Percentiles rank a stretch among this genome's conserved stretches.
Conservation (phyloP, 2,888 invertebrate genomes). For the Chouioia cunea region DNA sequence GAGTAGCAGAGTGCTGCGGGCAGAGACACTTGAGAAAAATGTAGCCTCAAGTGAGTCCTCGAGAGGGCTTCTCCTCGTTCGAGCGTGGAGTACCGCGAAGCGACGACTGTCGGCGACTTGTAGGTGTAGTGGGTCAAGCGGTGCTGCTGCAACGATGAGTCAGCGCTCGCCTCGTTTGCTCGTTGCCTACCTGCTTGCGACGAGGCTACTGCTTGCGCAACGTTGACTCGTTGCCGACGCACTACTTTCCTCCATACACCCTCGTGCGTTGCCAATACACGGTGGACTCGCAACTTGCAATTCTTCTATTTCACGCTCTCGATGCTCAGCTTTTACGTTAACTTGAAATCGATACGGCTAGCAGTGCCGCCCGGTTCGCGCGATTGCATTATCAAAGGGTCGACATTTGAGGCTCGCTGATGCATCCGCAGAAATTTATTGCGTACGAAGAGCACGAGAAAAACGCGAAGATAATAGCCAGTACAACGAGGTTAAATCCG, state of each 20-base stretch:
- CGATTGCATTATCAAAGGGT: too few species aligned
- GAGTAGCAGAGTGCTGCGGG: too few species aligned
- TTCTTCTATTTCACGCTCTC: too few species aligned
- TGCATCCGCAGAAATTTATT: too few species aligned
- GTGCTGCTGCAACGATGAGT: slow-evolving; percentile 17
- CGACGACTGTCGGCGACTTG: slow-evolving; percentile 9
- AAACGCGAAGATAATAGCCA: slow-evolving; percentile 39
- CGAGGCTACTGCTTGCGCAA: slow-evolving; percentile 35
- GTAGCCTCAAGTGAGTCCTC: slow-evolving; percentile 1
- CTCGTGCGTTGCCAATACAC: not conserved
- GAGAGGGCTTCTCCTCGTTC: not conserved
- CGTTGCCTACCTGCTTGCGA: slow-evolving; percentile 24
- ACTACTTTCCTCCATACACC: not conserved
- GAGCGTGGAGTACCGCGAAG: slow-evolving; percentile 35
- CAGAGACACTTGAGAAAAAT: not conserved
- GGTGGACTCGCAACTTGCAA: too few species aligned
- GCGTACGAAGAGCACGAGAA: slow-evolving; percentile 1
- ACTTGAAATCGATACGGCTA: too few species aligned
- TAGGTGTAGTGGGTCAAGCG: slow-evolving; percentile 37
- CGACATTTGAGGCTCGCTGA: too few species aligned
- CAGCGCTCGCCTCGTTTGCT: not conserved
- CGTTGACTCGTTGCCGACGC: slow-evolving; percentile 2
- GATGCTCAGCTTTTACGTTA: too few species aligned
- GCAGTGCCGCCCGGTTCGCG: too few species aligned
- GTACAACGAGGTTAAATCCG: slow-evolving; percentile 48